Evolutionary conservation across 2,113 vertebrate species (phyloP).

Genomic region (Percina caprodes): DNA sequence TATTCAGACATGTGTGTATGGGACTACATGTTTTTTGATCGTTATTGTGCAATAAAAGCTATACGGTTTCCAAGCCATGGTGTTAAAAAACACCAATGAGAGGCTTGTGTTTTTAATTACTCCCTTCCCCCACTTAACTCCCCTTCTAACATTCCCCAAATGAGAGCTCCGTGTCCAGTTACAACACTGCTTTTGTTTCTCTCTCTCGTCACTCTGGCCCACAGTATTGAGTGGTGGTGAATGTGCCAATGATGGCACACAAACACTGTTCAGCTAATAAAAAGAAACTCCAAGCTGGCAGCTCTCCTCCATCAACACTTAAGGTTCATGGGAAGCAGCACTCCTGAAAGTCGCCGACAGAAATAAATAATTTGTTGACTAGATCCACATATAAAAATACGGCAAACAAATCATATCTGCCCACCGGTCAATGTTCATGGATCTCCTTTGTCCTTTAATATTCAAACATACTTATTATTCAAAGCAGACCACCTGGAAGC

Average conservation of each 20-base stretch:
- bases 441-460: slow-evolving; percentile 9
- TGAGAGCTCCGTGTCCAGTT: slow-evolving; percentile 66
- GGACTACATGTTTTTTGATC: slow-evolving; percentile 43
- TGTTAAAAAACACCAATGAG: slow-evolving; percentile 49
- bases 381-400: slow-evolving; percentile 27
- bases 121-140: slow-evolving; percentile 50
- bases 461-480: slow-evolving; percentile 28
- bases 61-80: slow-evolving; percentile 19
- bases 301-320: slow-evolving; percentile 41
- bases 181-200: slow-evolving; percentile 73
- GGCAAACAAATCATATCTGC: slow-evolving; percentile 15
- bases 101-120: slow-evolving; percentile 79
- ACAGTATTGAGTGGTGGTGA: slow-evolving; percentile 23
- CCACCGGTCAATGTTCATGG: slow-evolving; percentile 27
- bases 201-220: slow-evolving; percentile 26
- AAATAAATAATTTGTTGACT: slow-evolving; percentile 42
- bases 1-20: slow-evolving; percentile 45
- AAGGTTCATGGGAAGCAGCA: slow-evolving; percentile 16
- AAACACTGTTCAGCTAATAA: slow-evolving; percentile 48
- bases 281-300: slow-evolving; percentile 38
- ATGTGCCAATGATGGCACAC: slow-evolving; percentile 34
- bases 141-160: slow-evolving; percentile 67
- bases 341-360: slow-evolving; percentile 10
- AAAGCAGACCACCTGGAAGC: slow-evolving; percentile 45
- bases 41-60: slow-evolving; percentile 58